phyloP scores from a whole-genome alignment of 1,140 invertebrate species.

The Brachionus calyciflorus region DNA sequence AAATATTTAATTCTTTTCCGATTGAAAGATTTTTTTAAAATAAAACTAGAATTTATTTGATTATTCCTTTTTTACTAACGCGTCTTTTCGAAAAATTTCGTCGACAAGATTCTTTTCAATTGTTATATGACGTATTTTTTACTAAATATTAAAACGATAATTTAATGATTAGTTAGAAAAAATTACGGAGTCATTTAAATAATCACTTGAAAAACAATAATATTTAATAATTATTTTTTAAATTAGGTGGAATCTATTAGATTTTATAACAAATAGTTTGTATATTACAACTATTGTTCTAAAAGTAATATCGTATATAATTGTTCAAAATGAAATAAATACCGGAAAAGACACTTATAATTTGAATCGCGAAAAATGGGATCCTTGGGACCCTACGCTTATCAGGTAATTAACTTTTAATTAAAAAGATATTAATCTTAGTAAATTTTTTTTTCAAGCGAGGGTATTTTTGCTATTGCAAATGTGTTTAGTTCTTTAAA shows the following conservation, averaged over 20 bases:
- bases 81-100: no score
- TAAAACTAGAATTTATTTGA: no score
- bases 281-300: slow-evolving; percentile 94
- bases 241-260: slow-evolving; percentile 85
- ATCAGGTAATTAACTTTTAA: slow-evolving; percentile 57
- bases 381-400: slow-evolving; percentile 87
- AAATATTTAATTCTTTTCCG: no score
- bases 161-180: no score
- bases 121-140: no score
- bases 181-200: no score
- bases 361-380: slow-evolving; percentile 65
- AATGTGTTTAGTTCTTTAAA: slow-evolving; percentile 96
- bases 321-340: slow-evolving; percentile 33
- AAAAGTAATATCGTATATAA: slow-evolving; percentile 35
- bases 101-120: no score
- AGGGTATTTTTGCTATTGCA: slow-evolving; percentile 86
- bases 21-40: no score
- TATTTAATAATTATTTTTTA: no score
- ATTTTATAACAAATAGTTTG: slow-evolving; percentile 94
- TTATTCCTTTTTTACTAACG: no score
- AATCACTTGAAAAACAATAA: no score
- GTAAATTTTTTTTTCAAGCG: slow-evolving; percentile 59
- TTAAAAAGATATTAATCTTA: slow-evolving; percentile 59
- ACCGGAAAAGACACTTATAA: slow-evolving; percentile 29
- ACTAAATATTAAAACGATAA: no score